Conservation (phyloP, 2,888 invertebrate species). For the Leucoptera coffeella region DNA sequence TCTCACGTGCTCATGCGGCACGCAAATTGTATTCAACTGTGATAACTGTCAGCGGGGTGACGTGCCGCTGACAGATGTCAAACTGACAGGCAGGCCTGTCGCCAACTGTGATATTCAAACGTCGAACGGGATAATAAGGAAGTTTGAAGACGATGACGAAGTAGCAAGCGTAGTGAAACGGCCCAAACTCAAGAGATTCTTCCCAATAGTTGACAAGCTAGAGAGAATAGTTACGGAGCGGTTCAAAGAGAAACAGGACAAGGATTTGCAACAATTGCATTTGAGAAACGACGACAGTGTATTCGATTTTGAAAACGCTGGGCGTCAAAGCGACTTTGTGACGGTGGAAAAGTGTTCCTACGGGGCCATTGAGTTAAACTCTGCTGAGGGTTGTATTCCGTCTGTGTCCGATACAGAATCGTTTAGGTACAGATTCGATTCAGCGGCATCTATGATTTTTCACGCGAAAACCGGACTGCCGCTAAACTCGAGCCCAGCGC, state of each 20-base stretch:
- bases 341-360: constrained; percentile 39
- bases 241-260: constrained; percentile 11
- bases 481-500: constrained; percentile 81
- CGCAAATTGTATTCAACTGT: constrained; percentile 17
- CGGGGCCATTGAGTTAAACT: too few relatives aligned
- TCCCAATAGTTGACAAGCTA: constrained; percentile 27
- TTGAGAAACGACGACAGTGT: constrained; percentile 28
- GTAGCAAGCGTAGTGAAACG: constrained; percentile 18
- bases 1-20: constrained; percentile 26
- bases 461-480: constrained; percentile 76
- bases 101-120: constrained; percentile 43
- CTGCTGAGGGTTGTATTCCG: constrained; percentile 50
- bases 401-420: constrained; percentile 65
- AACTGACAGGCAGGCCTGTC: constrained; percentile 16
- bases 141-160: constrained; percentile 4
- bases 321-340: constrained; percentile 11
- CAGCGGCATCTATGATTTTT: constrained; percentile 78
- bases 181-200: constrained; percentile 29
- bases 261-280: constrained; percentile 28
- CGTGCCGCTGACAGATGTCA: constrained; percentile 27
- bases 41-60: constrained; percentile 19
- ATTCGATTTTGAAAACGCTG: constrained; percentile 11
- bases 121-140: constrained; percentile 11
- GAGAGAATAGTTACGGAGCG: constrained; percentile 31
- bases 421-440: constrained; percentile 68